Percentiles rank a stretch among this genome's conserved stretches.
Evolutionary conservation across 2,113 vertebrate genomes (phyloP).

Genomic region (Notothenia coriiceps): DNA sequence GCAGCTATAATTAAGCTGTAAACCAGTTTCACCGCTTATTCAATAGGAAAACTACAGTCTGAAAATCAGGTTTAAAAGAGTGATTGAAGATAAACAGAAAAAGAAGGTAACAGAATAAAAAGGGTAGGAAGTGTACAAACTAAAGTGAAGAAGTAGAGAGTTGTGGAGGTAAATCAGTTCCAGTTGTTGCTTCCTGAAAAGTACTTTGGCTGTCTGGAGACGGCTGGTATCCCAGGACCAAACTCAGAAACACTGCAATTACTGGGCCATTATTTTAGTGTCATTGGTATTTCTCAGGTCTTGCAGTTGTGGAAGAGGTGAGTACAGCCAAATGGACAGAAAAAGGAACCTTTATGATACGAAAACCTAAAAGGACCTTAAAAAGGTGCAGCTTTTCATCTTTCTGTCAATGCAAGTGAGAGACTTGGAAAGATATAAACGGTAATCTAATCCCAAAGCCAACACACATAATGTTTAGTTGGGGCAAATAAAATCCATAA

Average conservation of each 20-base stretch:
- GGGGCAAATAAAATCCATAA: background rate
- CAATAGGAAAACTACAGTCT: slow-evolving; percentile 66
- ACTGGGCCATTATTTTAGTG: slow-evolving; percentile 60
- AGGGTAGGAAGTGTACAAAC: slow-evolving; percentile 20
- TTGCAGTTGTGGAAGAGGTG: slow-evolving; percentile 13
- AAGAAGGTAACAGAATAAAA: slow-evolving; percentile 7
- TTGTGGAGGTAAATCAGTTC: slow-evolving; percentile 69
- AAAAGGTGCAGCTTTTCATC: no score
- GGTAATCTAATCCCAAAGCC: no score
- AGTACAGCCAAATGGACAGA: slow-evolving; percentile 16
- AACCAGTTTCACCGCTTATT: slow-evolving; percentile 76
- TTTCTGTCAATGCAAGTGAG: no score
- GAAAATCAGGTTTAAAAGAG: slow-evolving; percentile 26
- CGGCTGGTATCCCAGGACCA: slow-evolving; percentile 60
- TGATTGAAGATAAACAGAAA: slow-evolving; percentile 6
- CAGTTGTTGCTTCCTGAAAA: slow-evolving; percentile 66
- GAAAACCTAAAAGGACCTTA: background rate
- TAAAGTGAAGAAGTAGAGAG: slow-evolving; percentile 23
- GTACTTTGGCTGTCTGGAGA: slow-evolving; percentile 66
- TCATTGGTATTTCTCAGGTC: slow-evolving; percentile 48
- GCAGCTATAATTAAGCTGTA: slow-evolving; percentile 65
- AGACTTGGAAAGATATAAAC: no score
- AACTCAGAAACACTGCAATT: slow-evolving; percentile 61
- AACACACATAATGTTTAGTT: background rate
- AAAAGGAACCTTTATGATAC: background rate